Conservation (phyloP, 2,113 vertebrate genomes). For the Sceloporus undulatus region DNA sequence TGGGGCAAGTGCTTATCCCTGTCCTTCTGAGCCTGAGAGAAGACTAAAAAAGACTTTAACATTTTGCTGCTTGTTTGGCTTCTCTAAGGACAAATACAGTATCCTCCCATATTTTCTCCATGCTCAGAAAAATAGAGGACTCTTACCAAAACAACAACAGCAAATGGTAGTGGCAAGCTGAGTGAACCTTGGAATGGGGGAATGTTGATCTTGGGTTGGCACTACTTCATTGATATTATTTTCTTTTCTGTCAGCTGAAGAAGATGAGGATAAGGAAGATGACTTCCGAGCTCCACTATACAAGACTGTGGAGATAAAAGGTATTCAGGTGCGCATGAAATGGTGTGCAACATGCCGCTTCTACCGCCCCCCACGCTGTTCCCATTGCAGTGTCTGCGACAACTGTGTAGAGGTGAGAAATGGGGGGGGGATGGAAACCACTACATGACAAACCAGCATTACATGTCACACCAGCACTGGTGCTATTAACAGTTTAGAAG, state of each 20-base stretch:
- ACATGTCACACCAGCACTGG: background rate
- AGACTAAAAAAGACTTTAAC: background rate
- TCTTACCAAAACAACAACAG: background rate
- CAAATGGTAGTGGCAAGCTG: background rate
- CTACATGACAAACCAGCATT: background rate
- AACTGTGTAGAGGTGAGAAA: constrained; percentile 95
- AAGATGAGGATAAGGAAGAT: constrained; percentile 98
- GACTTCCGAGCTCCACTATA: constrained; percentile 97
- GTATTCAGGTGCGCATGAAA: constrained; percentile 98
- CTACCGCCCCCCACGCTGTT: constrained; percentile 95
- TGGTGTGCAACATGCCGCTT: constrained; percentile 98
- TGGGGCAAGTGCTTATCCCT: background rate
- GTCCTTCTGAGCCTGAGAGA: background rate
- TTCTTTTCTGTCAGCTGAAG: constrained; percentile 83
- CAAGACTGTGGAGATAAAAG: constrained; percentile 97
- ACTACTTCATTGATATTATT: background rate
- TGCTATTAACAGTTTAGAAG: background rate
- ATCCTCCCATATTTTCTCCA: background rate
- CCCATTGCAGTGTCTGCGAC: constrained; percentile 98
- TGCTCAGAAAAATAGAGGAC: background rate
- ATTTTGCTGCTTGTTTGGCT: background rate
- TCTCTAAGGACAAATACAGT: too few relatives aligned
- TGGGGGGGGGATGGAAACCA: background rate
- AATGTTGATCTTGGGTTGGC: background rate
- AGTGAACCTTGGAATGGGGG: background rate